Conservation (phyloP, 2,113 vertebrate genomes). For the Tragulus kanchil region DNA sequence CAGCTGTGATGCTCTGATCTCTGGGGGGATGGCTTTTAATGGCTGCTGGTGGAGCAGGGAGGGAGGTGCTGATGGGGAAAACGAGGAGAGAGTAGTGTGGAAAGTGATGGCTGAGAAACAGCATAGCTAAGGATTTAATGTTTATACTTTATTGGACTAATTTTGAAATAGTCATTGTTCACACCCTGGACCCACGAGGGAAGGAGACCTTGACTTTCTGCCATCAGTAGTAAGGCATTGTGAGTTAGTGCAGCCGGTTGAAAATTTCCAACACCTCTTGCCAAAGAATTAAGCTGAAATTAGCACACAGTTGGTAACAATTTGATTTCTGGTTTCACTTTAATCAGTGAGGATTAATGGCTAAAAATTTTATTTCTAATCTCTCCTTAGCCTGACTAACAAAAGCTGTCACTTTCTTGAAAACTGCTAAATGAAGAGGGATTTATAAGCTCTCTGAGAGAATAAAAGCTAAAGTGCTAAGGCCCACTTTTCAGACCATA, state of each 20-base stretch:
- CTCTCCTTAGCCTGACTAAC: conserved; percentile 79
- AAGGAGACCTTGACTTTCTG: conserved; percentile 72
- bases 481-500: conserved; percentile 78
- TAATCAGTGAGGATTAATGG: conserved; percentile 85
- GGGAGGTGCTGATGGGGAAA: not conserved
- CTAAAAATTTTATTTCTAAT: conserved; percentile 81
- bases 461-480: conserved; percentile 76
- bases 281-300: conserved; percentile 82
- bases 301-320: conserved; percentile 85
- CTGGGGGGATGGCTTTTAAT: conserved; percentile 38
- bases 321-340: conserved; percentile 85
- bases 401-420: conserved; percentile 80
- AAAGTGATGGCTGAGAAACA: conserved; percentile 68
- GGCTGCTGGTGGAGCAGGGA: not conserved
- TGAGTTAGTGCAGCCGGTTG: conserved; percentile 61
- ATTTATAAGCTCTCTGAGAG: conserved; percentile 79
- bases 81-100: not conserved
- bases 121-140: conserved; percentile 51
- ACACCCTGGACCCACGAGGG: conserved; percentile 69
- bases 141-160: conserved; percentile 72
- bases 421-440: conserved; percentile 80
- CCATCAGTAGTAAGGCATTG: conserved; percentile 72
- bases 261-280: conserved; percentile 72
- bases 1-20: conserved; percentile 68
- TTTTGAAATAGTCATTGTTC: conserved; percentile 79